Evolutionary conservation across 1,140 invertebrate genomes (phyloP).

Genomic region (Saccostrea echinata): DNA sequence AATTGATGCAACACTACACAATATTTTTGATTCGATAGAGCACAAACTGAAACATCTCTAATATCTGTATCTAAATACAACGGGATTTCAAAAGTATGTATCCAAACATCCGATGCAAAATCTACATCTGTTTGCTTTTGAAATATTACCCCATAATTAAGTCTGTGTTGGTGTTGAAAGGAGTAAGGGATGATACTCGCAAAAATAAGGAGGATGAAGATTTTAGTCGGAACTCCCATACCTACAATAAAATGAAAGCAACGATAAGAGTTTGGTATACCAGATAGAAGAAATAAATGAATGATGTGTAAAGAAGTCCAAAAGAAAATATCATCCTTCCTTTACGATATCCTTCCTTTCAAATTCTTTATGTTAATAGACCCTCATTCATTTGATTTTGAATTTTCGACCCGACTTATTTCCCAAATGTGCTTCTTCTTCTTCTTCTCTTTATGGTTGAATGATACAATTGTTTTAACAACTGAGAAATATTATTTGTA

Average conservation of each 20-base stretch:
- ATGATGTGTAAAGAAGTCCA: not conserved
- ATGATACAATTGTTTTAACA: not conserved
- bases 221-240: not conserved
- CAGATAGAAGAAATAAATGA: not conserved
- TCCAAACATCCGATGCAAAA: constrained; percentile 47
- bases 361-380: not conserved
- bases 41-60: not conserved
- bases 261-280: not conserved
- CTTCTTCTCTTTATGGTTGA: not conserved
- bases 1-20: not conserved
- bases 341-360: not conserved
- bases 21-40: not conserved
- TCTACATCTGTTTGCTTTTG: constrained; percentile 2
- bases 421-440: not conserved
- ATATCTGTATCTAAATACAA: not conserved
- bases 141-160: constrained; percentile 47
- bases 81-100: not conserved
- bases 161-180: constrained; percentile 30
- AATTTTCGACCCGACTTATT: not conserved
- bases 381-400: too few species aligned
- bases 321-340: not conserved
- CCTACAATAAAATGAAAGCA: not conserved
- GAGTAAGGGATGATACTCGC: not conserved
- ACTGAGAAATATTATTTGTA: not conserved
- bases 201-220: not conserved